These are phyloP conservation scores for Strigops habroptila DNA, from an alignment of 2,113 vertebrate genomes.

Conservation along the genomic window DNA sequence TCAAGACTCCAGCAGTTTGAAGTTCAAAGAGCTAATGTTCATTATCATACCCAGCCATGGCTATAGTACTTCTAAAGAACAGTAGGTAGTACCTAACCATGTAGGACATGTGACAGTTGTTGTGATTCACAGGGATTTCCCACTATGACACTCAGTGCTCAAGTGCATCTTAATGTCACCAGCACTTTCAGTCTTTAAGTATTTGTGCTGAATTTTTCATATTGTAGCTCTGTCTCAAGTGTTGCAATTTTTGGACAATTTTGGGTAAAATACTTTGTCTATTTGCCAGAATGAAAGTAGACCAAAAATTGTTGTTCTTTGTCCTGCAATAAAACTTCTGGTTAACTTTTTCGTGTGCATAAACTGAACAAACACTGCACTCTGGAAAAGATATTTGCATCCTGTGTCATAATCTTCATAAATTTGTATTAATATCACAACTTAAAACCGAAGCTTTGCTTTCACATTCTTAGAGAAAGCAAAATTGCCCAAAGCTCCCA, in stretches of 20 bases:
- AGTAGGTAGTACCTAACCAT: neutral
- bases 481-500: neutral
- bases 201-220: neutral
- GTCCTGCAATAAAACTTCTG: neutral
- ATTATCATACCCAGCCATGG: neutral
- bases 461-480: neutral
- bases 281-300: neutral
- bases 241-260: neutral
- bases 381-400: neutral
- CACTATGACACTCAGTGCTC: neutral
- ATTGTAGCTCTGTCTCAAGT: neutral
- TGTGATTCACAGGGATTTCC: neutral
- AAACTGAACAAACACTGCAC: neutral
- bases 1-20: neutral
- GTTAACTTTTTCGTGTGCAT: neutral
- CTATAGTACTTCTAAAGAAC: neutral
- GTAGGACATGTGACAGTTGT: neutral
- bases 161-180: neutral
- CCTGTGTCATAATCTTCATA: neutral
- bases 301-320: neutral
- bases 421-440: neutral
- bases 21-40: neutral
- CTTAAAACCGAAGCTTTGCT: neutral
- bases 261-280: neutral
- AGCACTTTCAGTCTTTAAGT: neutral